Base-by-base conservation (phyloP, 1,140 invertebrate genomes). In the Bemisia tabaci region DNA sequence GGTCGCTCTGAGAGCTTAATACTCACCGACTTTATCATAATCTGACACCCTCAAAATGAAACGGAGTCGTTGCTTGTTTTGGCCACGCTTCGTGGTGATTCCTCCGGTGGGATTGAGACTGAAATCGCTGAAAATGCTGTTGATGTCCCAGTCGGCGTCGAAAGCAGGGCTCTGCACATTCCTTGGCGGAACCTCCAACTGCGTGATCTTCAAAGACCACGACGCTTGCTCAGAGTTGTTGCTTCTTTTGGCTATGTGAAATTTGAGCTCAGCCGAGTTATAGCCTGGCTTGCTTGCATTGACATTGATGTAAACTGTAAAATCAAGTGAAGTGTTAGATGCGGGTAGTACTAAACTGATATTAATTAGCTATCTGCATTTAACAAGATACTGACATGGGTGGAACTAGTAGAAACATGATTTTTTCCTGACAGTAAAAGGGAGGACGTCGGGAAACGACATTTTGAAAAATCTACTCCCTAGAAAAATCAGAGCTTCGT, bases 131-230 rank as follows among this genome's bases (percentile, higher is more conserved):
- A 48, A 48, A 48, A 48, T 48, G 17, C 17, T 48, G 33, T 48
- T 48, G 33, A 48, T 48, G 17, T 48, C 33, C 5, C 5, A 48
- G 33, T 48, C 33, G 33, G 33, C 17, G 33, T 48, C 33, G 17
- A 48, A 48, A 48, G 33, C 17, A 9, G 33, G 33, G 33, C 33
- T 48, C 5, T 48, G 5, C 17, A 9, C 5, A 17, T 48, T 48
- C 33, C 39, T 63, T 2, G 58, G 25, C 27, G 48, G 66, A 24
- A 61, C 59, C 59, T 67, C 66, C 2, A 67, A 21, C 12, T 67
- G 66, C 26, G 66, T 23, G 2, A 67, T 67, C 25, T 67, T 63
- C 5, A 67, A 2, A 27, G 59, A 63, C 66, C 66, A 67, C 5
- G 17, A 23, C 11, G 66, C 61, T 33, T 62, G 33, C 17, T 48